Evolutionary conservation across 2,797 vertebrate species (phyloP).

Genomic region (Onychomys leucogaster): DNA sequence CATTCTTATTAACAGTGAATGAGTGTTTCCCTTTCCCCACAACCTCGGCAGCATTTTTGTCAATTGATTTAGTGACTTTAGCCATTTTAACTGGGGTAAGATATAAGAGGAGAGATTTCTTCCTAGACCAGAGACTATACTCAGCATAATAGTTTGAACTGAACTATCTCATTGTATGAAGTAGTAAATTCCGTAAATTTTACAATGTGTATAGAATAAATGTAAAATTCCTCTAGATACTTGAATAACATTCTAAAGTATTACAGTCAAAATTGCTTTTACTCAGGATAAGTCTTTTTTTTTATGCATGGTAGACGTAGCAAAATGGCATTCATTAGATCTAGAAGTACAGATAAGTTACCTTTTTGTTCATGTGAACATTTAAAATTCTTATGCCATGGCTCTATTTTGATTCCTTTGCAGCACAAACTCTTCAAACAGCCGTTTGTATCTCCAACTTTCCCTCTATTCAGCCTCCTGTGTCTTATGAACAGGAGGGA

Average conservation of each 20-base stretch:
- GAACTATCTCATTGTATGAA: background rate
- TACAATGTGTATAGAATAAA: background rate
- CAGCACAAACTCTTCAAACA: background rate
- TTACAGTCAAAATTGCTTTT: background rate
- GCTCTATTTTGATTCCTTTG: background rate
- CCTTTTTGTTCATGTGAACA: background rate
- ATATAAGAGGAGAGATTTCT: background rate
- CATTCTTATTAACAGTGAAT: background rate
- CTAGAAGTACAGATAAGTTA: background rate
- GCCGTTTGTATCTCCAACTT: background rate
- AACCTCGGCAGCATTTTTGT: background rate
- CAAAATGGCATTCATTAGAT: background rate
- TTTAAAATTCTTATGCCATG: background rate
- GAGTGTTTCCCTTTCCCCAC: background rate
- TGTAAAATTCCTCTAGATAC: background rate
- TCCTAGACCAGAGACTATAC: background rate
- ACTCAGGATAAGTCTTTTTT: background rate
- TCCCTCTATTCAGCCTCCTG: constrained; percentile 9
- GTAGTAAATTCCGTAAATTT: background rate
- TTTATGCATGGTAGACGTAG: background rate
- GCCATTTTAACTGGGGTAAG: background rate
- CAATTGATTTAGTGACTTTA: background rate
- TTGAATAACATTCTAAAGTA: background rate
- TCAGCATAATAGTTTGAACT: background rate
- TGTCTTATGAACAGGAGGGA: constrained; percentile 23